A percentile compares a stretch with the other conserved stretches of the same genome.
Evolutionary conservation across 2,113 vertebrate genomes (phyloP).

Genomic region (Glaucidium brasilianum): DNA sequence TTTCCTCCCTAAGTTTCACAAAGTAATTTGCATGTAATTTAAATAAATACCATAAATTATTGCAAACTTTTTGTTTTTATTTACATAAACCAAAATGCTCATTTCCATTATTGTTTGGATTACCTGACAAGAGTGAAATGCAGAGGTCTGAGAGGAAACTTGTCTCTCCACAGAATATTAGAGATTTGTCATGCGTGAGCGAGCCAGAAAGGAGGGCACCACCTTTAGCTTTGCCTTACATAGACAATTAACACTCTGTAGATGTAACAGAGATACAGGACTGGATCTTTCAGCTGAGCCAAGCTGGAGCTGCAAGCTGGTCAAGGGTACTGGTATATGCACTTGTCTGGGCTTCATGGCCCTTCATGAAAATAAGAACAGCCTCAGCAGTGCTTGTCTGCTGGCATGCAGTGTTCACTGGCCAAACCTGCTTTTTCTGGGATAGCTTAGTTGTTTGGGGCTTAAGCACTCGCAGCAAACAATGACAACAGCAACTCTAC

Average conservation of each 20-base stretch:
- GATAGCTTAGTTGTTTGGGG: neutral
- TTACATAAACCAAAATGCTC: constrained; percentile 51
- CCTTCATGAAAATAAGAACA: neutral
- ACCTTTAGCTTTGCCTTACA: neutral
- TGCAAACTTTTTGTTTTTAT: constrained; percentile 43
- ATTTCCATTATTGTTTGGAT: constrained; percentile 30
- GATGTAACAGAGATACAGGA: neutral
- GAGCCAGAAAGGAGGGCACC: neutral
- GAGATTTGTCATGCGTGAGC: neutral
- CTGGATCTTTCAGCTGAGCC: neutral
- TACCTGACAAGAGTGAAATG: constrained; percentile 4
- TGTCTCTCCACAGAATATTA: neutral
- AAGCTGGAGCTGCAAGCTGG: neutral
- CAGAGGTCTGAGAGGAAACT: neutral
- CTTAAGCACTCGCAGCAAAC: neutral
- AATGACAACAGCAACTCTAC: neutral
- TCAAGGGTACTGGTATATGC: neutral
- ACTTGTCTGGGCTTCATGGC: neutral
- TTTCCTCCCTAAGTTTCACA: constrained; percentile 19
- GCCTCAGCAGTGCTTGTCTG: neutral
- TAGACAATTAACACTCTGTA: neutral
- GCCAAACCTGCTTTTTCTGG: neutral
- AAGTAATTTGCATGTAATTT: constrained; percentile 62
- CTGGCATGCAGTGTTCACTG: neutral
- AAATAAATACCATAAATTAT: constrained; percentile 53